These are phyloP conservation scores for Drosophila vallismaia DNA, from an alignment of 2,888 invertebrate genomes.

Conservation along the genomic window DNA sequence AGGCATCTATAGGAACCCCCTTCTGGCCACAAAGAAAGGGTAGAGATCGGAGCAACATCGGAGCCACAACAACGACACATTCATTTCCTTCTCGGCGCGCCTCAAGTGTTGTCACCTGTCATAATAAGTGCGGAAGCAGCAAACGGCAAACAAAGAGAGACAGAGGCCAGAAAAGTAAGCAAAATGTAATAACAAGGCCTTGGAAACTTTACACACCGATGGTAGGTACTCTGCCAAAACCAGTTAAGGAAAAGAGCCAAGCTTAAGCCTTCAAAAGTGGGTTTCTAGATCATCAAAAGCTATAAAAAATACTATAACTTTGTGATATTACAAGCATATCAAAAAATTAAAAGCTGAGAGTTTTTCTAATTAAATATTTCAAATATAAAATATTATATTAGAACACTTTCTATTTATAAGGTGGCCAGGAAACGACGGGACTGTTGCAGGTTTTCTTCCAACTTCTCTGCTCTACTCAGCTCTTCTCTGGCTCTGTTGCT, in stretches of 20 bases:
- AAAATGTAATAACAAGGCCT: constrained; percentile 22
- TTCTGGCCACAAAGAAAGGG: constrained; percentile 8
- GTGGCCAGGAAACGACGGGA: constrained; percentile 35
- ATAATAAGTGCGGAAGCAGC: constrained; percentile 79
- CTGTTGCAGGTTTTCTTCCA: constrained; percentile 18
- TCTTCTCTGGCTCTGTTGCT: constrained; percentile 3
- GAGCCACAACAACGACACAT: constrained; percentile 57
- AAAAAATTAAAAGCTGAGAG: not conserved
- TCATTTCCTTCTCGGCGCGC: constrained; percentile 78
- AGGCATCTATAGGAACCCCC: constrained; percentile 36
- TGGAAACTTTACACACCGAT: not conserved
- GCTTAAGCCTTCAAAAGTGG: not conserved
- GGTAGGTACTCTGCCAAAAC: constrained; percentile 9
- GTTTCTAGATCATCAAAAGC: not conserved
- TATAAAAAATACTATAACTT: not conserved
- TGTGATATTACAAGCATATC: too few species aligned
- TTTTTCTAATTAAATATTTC: not conserved
- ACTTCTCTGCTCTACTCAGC: constrained; percentile 13
- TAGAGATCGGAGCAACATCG: constrained; percentile 14
- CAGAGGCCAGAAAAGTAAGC: constrained; percentile 25
- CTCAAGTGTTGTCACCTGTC: constrained; percentile 80
- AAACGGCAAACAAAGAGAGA: constrained; percentile 46
- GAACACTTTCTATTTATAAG: constrained; percentile 66
- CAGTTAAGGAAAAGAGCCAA: not conserved
- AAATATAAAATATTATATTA: not conserved